Base-by-base conservation (phyloP, 2,113 vertebrate species). In the Istiophorus platypterus region DNA sequence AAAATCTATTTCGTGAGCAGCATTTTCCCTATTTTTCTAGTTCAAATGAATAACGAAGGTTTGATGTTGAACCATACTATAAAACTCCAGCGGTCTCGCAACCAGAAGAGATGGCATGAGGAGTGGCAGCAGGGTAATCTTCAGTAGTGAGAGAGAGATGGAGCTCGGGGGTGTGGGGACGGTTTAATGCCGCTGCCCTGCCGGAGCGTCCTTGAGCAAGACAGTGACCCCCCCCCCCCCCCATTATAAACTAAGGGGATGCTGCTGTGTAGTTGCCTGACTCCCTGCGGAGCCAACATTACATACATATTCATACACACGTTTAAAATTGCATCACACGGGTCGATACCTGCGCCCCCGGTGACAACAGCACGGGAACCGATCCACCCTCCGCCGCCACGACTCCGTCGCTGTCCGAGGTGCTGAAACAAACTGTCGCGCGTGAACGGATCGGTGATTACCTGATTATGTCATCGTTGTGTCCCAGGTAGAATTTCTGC, bases 391-490 rank as follows among this genome's bases (percentile, higher is more conserved):
- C 26, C 45, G 51, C 10, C 45, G 4, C 18, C 42, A 4, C 10
- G 37, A 73, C 47, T 64, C 66, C 10, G 87, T 22, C 37, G 87
- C 91, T 92, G 89, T 92, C 91, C 86, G 58, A 47, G 91, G 91
- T 92, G 70, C 92, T 91, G 85, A 90, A 92, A 83, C 52, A 2
- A 81, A 79, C 49, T 29, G 62, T 79, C 14, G 5, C 9, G 11
- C 47, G 10, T 18, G 45, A 12, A 76, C 31, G 51, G 37, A 29
- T 77, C 1, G 20, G 71, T 39, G 58, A 52, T 13, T 97, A 99
- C 98, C 98, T 99, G 96, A 99, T 99, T 92, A 99, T 99, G 95
- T 99, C 98, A 95, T 99, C 98, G 95, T 97, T 98, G 95, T 99
- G 98, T 77, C 97, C 98, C 88, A 98, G 94, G 96, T 97, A 99